These are phyloP conservation scores for Ornithoptera priamus DNA, from an alignment of 2,888 invertebrate genomes.

Conservation along the genomic window DNA sequence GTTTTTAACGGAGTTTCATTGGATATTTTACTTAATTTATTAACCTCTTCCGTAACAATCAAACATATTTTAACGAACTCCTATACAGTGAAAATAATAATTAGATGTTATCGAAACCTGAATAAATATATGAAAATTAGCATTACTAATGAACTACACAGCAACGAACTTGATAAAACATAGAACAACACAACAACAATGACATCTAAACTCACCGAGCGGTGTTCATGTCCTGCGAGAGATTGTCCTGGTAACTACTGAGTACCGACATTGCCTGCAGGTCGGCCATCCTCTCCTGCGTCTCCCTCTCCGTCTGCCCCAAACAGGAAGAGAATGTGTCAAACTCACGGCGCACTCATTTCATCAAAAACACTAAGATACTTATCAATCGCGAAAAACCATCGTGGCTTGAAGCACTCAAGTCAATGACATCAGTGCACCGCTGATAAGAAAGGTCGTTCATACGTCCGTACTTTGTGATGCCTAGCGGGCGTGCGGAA, in stretches of 20 bases:
- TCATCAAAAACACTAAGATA: conserved; percentile 2
- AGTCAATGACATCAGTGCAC: conserved; percentile 19
- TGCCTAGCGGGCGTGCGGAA: conserved; percentile 33
- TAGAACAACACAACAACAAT: conserved; percentile 17
- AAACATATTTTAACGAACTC: too few species aligned
- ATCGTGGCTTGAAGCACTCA: conserved; percentile 2
- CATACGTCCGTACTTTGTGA: conserved; percentile 33
- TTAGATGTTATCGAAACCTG: background rate
- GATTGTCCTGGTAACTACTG: conserved; percentile 80
- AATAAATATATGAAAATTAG: conserved; percentile 17
- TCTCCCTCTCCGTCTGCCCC: conserved; percentile 68
- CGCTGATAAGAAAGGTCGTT: conserved; percentile 11
- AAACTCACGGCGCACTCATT: conserved; percentile 7
- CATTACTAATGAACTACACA: conserved; percentile 8
- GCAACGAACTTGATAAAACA: too few species aligned
- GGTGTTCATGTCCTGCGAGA: conserved; percentile 81
- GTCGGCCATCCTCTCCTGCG: conserved; percentile 64
- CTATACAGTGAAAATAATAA: too few species aligned
- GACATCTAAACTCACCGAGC: conserved; percentile 71
- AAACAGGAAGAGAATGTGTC: conserved; percentile 43
- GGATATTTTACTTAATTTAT: too few species aligned
- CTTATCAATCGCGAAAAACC: background rate
- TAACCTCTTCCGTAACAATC: too few species aligned
- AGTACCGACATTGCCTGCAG: conserved; percentile 81
- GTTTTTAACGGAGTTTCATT: too few species aligned